Evolutionary conservation across 2,888 invertebrate genomes (phyloP).

Genomic region (Drosophila borealis): DNA sequence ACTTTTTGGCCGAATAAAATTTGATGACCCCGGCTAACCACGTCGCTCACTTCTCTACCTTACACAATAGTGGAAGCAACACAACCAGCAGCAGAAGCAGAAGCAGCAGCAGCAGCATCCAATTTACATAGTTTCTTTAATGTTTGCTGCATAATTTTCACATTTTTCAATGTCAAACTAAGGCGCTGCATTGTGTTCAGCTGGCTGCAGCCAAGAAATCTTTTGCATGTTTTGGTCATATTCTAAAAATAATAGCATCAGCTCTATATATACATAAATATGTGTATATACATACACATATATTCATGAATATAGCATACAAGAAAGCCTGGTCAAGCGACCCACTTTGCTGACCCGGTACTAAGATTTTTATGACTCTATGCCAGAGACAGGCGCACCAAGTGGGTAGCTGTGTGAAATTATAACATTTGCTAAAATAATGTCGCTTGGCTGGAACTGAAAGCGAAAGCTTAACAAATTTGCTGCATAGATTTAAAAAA

Average conservation of each 20-base stretch:
- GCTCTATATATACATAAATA: conserved; percentile 12
- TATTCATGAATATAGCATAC: conserved; percentile 6
- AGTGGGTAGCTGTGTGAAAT: conserved; percentile 49
- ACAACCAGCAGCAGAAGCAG: conserved; percentile 11
- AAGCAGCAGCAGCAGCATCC: conserved; percentile 55
- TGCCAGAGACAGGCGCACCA: conserved; percentile 54
- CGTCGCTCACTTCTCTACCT: background rate
- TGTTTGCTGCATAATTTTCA: conserved; percentile 84
- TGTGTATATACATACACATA: background rate
- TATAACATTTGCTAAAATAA: conserved; percentile 72
- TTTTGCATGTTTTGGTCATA: conserved; percentile 82
- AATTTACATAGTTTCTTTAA: conserved; percentile 78
- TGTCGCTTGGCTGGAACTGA: conserved; percentile 70
- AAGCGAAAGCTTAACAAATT: conserved; percentile 75
- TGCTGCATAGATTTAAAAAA: conserved; percentile 61
- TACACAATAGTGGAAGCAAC: background rate
- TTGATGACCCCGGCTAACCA: conserved; percentile 37
- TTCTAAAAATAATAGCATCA: conserved; percentile 77
- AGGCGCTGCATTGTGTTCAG: conserved; percentile 61
- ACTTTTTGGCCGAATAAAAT: conserved; percentile 61
- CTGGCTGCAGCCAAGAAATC: conserved; percentile 65
- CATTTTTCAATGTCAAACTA: conserved; percentile 84
- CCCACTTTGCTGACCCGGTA: conserved; percentile 70
- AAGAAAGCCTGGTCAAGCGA: conserved; percentile 65
- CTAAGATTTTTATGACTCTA: conserved; percentile 70